Base-by-base conservation (phyloP, 2,113 vertebrate genomes). In the Cisticola juncidis region DNA sequence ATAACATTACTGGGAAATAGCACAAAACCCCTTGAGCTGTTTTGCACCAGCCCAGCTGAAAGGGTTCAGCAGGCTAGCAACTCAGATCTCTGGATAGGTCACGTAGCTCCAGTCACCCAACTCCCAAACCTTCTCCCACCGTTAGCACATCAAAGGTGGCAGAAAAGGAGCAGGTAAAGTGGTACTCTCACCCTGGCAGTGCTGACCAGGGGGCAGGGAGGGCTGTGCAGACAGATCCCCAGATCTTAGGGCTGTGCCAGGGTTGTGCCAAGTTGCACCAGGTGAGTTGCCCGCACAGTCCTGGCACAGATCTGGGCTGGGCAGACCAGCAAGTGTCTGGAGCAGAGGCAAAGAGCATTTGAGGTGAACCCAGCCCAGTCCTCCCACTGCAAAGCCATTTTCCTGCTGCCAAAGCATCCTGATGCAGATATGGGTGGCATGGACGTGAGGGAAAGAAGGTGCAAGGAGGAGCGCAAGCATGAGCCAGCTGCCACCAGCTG, bases 401-500 rank as follows among this genome's bases (percentile, higher is more conserved):
- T 19, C 35, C 8, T n/a, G 19, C 54, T 69, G 60, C 42, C 60
- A 33, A 22, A 62, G 23, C 48, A 45, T 42, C n/a, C n/a, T 26
- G 38, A 26, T 12, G 17, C 47, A 47, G 47, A 47, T 31, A 16
- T 18, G 3, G 5, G 53, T 12, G 20, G 38, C 0, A 2, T 0
- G 14, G 53, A 40, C 16, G 31, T 2, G 23, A 65, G 45, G 31
- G 47, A 50, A 26, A 58, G 62, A 45, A 44, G 54, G 28, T 11
- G 24, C 2, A 12, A 72, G 60, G 78, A 76, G 36, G 50, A 54
- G 28, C 0, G 1, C 13, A 6, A 53, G 28, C 0, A 0, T 0
- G 8, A 73, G 84, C 62, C 83, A 58, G 33, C 56, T 72, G 40
- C 42, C 29, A 16, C 19, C 68, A 58, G 72, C 69, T 61, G 86